These are phyloP conservation scores for Cheilosia grossa DNA, from an alignment of 2,888 invertebrate species.

Conservation along the genomic window DNA sequence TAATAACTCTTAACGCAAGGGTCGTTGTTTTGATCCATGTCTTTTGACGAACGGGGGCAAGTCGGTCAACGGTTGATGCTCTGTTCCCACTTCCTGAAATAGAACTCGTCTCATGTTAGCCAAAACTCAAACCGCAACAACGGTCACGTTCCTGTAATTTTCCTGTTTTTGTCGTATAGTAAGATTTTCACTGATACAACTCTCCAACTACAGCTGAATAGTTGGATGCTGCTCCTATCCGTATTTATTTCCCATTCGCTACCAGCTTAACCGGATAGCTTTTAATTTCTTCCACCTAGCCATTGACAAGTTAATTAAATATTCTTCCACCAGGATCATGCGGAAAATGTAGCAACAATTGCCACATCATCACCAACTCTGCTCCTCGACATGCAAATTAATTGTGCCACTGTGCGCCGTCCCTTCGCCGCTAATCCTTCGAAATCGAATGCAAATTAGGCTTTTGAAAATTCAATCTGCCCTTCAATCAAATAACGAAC, in stretches of 20 bases:
- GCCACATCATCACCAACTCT: not conserved
- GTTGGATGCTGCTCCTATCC: not conserved
- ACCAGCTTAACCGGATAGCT: not conserved
- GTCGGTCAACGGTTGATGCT: no score
- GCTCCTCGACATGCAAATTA: slow-evolving; percentile 37
- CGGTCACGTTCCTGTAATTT: no score
- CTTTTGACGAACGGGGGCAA: no score
- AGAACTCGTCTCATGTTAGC: no score
- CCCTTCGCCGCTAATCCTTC: slow-evolving; percentile 50
- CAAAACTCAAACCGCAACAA: no score
- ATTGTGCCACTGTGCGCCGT: slow-evolving; percentile 43
- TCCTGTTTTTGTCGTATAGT: no score
- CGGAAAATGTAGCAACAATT: not conserved
- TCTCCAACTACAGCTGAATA: not conserved
- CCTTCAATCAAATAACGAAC: slow-evolving; percentile 72
- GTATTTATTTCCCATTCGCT: not conserved
- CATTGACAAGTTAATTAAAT: slow-evolving; percentile 22
- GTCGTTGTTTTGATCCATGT: no score
- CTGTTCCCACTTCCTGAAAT: no score
- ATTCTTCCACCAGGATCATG: not conserved
- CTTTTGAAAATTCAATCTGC: slow-evolving; percentile 66
- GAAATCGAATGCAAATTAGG: slow-evolving; percentile 67
- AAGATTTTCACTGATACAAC: no score
- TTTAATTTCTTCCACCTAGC: not conserved
- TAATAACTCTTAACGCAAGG: no score